phyloP scores from a whole-genome alignment of 2,113 vertebrate genomes.

The Corapipo altera region DNA sequence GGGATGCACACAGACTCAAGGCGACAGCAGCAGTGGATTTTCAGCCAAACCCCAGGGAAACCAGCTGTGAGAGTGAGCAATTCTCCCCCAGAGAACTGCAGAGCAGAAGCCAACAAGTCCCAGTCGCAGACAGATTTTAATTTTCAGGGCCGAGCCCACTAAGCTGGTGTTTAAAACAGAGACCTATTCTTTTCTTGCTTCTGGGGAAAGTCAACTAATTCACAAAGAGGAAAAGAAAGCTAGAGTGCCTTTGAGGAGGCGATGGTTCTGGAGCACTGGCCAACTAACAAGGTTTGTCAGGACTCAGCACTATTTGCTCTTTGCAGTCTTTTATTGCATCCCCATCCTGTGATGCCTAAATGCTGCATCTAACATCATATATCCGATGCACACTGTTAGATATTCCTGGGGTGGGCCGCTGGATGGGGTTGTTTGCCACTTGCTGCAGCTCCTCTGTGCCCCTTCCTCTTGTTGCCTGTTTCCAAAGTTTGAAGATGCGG shows the following conservation, averaged over 20 bases:
- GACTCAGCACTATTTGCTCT: background rate
- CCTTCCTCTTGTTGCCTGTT: background rate
- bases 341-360: background rate
- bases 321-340: background rate
- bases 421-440: background rate
- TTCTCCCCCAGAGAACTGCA: background rate
- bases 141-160: background rate
- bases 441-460: background rate
- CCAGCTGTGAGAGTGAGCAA: accelerated
- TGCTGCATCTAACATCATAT: background rate
- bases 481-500: background rate
- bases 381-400: background rate
- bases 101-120: background rate
- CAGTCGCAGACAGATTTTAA: background rate
- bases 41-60: background rate
- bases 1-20: background rate
- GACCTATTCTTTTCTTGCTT: background rate
- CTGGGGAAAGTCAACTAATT: background rate
- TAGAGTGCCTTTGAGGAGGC: background rate
- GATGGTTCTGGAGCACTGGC: background rate
- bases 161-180: background rate
- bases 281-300: accelerated
- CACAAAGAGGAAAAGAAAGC: background rate
- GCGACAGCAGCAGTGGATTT: accelerated
- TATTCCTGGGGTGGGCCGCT: background rate